Conservation (phyloP, 2,113 vertebrate species). For the Eulemur macaco region DNA sequence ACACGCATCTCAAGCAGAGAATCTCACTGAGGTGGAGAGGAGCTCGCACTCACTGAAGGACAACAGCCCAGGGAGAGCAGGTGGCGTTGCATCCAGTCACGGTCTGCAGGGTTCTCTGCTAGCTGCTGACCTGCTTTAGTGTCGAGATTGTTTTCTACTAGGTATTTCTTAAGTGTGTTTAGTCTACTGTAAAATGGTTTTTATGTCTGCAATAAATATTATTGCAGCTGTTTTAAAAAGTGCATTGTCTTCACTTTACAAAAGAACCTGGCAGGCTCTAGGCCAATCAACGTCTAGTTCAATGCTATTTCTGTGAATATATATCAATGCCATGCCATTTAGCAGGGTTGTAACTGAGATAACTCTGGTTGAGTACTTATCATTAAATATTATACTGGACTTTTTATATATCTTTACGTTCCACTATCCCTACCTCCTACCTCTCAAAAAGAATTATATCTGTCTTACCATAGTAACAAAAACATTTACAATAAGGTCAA, state of each 20-base stretch:
- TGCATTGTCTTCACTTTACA: slow-evolving; percentile 62
- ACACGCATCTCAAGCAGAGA: neutral
- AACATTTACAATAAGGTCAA: neutral
- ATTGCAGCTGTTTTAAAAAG: slow-evolving; percentile 76
- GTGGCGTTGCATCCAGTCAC: neutral
- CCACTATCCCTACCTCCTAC: neutral
- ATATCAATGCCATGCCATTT: neutral
- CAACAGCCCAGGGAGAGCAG: neutral
- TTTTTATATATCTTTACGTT: neutral
- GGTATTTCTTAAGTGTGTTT: slow-evolving; percentile 76
- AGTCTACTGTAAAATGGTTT: slow-evolving; percentile 83
- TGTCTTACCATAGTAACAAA: neutral
- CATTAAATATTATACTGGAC: neutral
- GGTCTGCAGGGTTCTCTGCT: neutral
- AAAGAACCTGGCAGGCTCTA: slow-evolving; percentile 59
- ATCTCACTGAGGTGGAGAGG: neutral
- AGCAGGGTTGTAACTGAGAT: neutral
- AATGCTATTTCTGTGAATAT: neutral
- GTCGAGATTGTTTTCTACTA: slow-evolving; percentile 53
- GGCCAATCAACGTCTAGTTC: slow-evolving; percentile 8
- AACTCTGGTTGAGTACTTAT: neutral
- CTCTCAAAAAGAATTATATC: neutral
- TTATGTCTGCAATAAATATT: slow-evolving; percentile 73
- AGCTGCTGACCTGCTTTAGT: slow-evolving; percentile 66
- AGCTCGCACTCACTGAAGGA: neutral